Evolutionary conservation across 2,888 invertebrate genomes (phyloP), one percentile per base, ranked within the genome.

Genomic region (Eupithecia centaureata): DNA sequence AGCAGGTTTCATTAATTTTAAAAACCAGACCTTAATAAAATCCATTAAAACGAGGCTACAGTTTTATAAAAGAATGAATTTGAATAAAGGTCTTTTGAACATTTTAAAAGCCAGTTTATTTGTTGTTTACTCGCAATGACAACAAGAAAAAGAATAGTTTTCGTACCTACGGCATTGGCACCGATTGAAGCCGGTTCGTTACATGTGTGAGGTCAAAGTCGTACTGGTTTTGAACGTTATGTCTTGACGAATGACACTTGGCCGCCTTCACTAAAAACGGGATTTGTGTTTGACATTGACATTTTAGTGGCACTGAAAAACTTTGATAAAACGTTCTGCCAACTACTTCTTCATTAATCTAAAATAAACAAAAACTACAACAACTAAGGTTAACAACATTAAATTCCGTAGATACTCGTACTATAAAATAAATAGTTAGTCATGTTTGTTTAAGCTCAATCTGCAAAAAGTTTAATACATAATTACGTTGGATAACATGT

Each of bases 161-260:
- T 73, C 59, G 56, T 68, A 63, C 54, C 63, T 33, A 68, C 68
- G 86, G 79, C 86, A 87, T 83, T 87, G 87, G 85, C 87, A 86
- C 79, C 75, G 72, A 81, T 86, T 78, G 76, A 77, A 77, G 77
- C 73, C 73, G 73, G 78, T 77, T 76, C 69, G 78, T 82, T 79
- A 78, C 75, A 78, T 76, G 76, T 76, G 77, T 76, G 74, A 80
- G 86, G 86, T 87, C 87, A 86, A 82, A 83, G 77, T 72, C 80
- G 77, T 72, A 59, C 52, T 47, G 22, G 67, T 42, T 67, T 60
- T 59, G 38, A 58, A 32, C 51, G 28, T 58, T 8, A 12, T 54
- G 22, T 35, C 27, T 35, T 33, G 56, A 54, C 57, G 66, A 51
- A 27, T 30, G 47, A 27, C 38, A 61, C 47, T 42, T 61, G 47